Percentiles rank a stretch among this genome's conserved stretches.
phyloP scores from a whole-genome alignment of 2,888 invertebrate genomes.

The Hirtodrosophila alboralis region DNA sequence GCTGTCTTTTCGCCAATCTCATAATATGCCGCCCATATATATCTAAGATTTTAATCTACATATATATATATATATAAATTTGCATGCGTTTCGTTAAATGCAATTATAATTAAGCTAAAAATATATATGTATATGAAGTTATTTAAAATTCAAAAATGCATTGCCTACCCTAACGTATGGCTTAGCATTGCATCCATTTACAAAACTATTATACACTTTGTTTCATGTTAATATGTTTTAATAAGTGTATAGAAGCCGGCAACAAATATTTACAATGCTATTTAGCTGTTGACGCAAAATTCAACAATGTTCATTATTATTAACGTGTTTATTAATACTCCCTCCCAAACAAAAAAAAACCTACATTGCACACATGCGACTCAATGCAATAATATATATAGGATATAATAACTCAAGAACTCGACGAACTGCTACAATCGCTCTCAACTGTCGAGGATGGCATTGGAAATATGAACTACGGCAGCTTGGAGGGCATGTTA shows the following conservation, averaged over 20 bases:
- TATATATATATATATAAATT: conserved; percentile 7
- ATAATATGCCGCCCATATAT: conserved; percentile 37
- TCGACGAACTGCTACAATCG: conserved; percentile 89
- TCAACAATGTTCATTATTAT: conserved; percentile 50
- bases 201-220: conserved; percentile 25
- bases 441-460: conserved; percentile 88
- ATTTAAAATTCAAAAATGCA: conserved; percentile 13
- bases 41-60: conserved; percentile 34
- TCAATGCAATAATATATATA: conserved; percentile 73
- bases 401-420: conserved; percentile 88
- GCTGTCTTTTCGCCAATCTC: conserved; percentile 42
- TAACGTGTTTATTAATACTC: conserved; percentile 60
- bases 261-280: conserved; percentile 61
- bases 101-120: conserved; percentile 39
- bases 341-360: conserved; percentile 20
- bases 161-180: conserved; percentile 23
- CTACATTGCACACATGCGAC: conserved; percentile 43
- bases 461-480: conserved; percentile 88
- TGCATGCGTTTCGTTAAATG: conserved; percentile 56
- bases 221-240: conserved; percentile 62
- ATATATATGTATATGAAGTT: conserved; percentile 7
- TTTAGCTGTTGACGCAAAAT: conserved; percentile 18
- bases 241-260: conserved; percentile 61
- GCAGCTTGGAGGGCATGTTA: conserved; percentile 90
- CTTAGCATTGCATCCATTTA: conserved; percentile 50